Percentiles rank a stretch among this genome's conserved stretches.
Conservation (phyloP, 2,113 vertebrate species). For the Sturnus vulgaris region DNA sequence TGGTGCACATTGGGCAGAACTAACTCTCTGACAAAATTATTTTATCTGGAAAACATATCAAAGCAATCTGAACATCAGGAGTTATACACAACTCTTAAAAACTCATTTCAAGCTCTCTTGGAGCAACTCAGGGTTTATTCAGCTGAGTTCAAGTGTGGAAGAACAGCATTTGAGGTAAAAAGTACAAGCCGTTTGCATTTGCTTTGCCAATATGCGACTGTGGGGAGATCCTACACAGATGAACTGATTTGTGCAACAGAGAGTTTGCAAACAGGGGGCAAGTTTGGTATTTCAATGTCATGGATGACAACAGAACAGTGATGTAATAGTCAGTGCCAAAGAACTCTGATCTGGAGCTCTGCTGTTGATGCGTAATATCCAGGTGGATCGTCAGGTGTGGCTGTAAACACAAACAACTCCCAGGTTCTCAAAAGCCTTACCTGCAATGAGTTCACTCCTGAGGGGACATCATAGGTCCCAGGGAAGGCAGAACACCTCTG, state of each 20-base stretch:
- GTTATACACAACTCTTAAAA: not conserved
- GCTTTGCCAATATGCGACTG: not conserved
- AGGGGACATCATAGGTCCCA: not conserved
- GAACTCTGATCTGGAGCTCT: not conserved
- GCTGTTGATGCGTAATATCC: not conserved
- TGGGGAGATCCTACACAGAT: not conserved
- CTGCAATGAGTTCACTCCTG: not conserved
- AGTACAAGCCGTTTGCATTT: not conserved
- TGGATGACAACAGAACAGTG: not conserved
- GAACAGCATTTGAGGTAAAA: not conserved
- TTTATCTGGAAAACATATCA: not conserved
- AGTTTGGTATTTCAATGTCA: not conserved
- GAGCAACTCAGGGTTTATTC: not conserved
- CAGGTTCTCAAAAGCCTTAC: not conserved
- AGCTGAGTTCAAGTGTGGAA: not conserved
- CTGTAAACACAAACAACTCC: not conserved
- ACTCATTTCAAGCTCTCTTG: not conserved
- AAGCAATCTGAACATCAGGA: constrained; percentile 4
- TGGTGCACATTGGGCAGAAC: not conserved
- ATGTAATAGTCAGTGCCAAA: not conserved
- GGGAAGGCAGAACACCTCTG: not conserved
- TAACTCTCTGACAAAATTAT: not conserved
- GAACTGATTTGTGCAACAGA: not conserved
- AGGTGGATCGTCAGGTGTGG: not conserved
- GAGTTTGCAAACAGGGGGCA: not conserved